Conservation (phyloP, 2,888 invertebrate genomes). For the Tipula confusa region DNA sequence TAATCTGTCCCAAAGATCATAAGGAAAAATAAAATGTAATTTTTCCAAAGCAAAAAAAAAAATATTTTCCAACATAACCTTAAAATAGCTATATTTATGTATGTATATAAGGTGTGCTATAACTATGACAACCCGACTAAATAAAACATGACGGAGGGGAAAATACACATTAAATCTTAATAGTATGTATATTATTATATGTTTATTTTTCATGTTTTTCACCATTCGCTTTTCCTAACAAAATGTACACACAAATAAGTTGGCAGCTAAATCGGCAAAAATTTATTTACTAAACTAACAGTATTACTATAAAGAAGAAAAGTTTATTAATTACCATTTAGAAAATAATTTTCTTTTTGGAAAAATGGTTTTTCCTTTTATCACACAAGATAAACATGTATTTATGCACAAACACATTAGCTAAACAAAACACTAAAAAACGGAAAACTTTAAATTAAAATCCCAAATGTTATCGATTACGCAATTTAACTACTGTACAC, state of each 20-base stretch:
- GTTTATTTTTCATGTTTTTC: background rate
- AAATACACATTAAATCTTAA: background rate
- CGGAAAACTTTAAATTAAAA: background rate
- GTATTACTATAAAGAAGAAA: background rate
- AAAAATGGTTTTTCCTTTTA: background rate
- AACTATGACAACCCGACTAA: background rate
- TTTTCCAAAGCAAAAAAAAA: background rate
- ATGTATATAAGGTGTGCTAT: background rate
- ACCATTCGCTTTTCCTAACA: background rate
- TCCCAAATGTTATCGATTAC: constrained; percentile 20
- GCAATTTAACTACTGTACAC: constrained; percentile 1
- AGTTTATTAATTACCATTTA: background rate
- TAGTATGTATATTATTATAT: background rate
- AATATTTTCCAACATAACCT: background rate
- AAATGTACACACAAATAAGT: background rate
- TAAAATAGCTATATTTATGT: background rate
- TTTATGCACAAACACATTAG: background rate
- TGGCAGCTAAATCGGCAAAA: background rate
- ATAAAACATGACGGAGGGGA: background rate
- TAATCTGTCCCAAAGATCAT: background rate
- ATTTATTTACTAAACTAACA: background rate
- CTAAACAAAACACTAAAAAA: background rate
- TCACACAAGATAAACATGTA: background rate
- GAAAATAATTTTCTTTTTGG: background rate
- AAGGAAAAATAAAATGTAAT: background rate